phyloP scores from a whole-genome alignment of 2,797 vertebrate genomes.

The Trematomus bernacchii region DNA sequence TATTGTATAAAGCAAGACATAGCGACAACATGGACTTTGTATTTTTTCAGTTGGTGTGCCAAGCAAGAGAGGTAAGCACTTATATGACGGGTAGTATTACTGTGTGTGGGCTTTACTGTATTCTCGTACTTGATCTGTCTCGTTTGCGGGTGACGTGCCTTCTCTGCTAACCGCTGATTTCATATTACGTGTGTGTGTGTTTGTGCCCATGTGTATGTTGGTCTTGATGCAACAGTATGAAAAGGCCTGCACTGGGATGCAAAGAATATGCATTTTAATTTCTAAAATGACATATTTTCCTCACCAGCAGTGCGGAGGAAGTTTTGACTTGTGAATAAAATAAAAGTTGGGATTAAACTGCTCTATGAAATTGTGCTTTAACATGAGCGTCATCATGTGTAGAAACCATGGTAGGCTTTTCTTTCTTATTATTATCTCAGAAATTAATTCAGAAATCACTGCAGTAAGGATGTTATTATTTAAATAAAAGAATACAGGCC shows the following conservation, averaged over 20 bases:
- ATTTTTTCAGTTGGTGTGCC: conserved; percentile 83
- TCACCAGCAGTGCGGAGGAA: background rate
- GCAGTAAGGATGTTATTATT: background rate
- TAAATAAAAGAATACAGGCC: background rate
- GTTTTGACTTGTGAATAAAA: background rate
- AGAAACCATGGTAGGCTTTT: background rate
- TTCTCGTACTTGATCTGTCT: conserved; percentile 25
- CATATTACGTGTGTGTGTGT: conserved; percentile 7
- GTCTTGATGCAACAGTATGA: conserved; percentile 1
- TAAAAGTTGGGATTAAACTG: background rate
- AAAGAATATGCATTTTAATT: background rate
- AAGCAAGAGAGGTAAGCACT: conserved; percentile 84
- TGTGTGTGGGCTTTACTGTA: conserved; percentile 51
- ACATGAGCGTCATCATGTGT: background rate
- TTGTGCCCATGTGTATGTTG: conserved; percentile 17
- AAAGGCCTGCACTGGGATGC: background rate
- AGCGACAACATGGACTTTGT: conserved; percentile 75
- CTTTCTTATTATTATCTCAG: background rate
- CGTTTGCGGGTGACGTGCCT: conserved; percentile 35
- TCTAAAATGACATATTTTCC: background rate
- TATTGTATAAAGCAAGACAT: background rate
- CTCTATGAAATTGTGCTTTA: background rate
- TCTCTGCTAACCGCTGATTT: conserved; percentile 47
- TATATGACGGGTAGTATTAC: conserved; percentile 38
- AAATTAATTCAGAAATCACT: background rate